Evolutionary conservation across 2,113 vertebrate genomes (phyloP).

Genomic region (Plestiodon gilberti): DNA sequence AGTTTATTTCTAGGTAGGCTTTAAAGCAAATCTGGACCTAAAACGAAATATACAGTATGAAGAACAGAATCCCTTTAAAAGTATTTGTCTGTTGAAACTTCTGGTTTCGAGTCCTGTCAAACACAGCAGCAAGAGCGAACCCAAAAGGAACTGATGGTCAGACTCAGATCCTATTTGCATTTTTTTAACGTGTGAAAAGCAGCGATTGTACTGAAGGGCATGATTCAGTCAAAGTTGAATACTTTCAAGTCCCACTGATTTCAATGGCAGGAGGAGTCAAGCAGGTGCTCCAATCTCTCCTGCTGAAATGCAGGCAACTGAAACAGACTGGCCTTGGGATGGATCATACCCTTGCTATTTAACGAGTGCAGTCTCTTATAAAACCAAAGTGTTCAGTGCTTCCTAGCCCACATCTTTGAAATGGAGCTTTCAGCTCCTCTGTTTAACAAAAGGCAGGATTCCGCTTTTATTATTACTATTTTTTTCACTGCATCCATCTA

Average conservation of each 20-base stretch:
- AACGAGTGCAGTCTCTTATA: neutral
- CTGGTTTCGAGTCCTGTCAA: neutral
- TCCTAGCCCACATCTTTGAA: constrained; percentile 12
- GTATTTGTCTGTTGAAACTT: neutral
- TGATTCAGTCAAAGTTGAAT: neutral
- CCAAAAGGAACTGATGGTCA: neutral
- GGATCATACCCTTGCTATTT: neutral
- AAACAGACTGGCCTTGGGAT: neutral
- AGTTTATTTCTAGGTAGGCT: constrained; percentile 13
- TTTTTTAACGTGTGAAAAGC: neutral
- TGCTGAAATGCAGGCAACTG: neutral
- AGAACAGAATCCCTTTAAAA: neutral
- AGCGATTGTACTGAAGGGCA: rapidly evolving
- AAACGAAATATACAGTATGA: constrained; percentile 20
- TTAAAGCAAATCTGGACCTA: constrained; percentile 19
- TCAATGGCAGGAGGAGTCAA: neutral
- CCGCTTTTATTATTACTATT: constrained; percentile 32
- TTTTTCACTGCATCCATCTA: constrained; percentile 16
- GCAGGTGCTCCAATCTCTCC: neutral
- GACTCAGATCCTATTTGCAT: neutral
- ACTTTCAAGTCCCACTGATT: neutral
- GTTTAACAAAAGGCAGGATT: neutral
- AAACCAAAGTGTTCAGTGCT: neutral
- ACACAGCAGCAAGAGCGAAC: neutral
- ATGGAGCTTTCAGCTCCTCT: constrained; percentile 22